These are phyloP conservation scores for Drosophila kuntzei DNA, from an alignment of 2,888 invertebrate genomes.

Conservation along the genomic window DNA sequence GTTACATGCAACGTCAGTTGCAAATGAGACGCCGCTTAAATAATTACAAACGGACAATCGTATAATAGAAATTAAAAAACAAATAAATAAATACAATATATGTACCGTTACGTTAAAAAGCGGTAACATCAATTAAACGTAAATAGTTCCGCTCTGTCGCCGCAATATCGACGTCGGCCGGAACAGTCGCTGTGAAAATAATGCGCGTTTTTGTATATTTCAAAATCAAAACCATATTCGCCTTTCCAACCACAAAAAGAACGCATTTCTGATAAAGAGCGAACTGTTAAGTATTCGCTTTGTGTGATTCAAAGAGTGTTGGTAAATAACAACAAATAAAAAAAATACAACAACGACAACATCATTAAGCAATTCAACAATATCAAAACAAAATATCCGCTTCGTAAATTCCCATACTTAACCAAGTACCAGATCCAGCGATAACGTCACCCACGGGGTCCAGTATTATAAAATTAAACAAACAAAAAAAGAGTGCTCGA, in stretches of 20 bases:
- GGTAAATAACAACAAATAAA: constrained; percentile 33
- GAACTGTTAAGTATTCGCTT: constrained; percentile 32
- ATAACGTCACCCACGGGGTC: constrained; percentile 61
- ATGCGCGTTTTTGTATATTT: constrained; percentile 76
- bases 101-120: constrained; percentile 24
- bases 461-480: constrained; percentile 61
- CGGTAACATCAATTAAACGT: constrained; percentile 29
- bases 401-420: constrained; percentile 23
- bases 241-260: constrained; percentile 82
- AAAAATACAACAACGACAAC: constrained; percentile 21
- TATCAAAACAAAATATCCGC: constrained; percentile 26
- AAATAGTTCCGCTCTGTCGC: constrained; percentile 45
- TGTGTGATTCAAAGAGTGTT: constrained; percentile 20
- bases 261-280: constrained; percentile 73
- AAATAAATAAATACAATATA: not conserved
- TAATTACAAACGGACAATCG: constrained; percentile 41
- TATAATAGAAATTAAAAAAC: not conserved
- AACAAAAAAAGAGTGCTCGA: constrained; percentile 62
- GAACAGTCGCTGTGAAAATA: constrained; percentile 54
- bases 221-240: constrained; percentile 81
- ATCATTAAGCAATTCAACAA: constrained; percentile 27
- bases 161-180: constrained; percentile 32
- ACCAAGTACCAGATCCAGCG: constrained; percentile 42
- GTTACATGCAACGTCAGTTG: constrained; percentile 65
- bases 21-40: constrained; percentile 49